phyloP scores from a whole-genome alignment of 1,140 invertebrate genomes.

The Drosophila paulistorum region DNA sequence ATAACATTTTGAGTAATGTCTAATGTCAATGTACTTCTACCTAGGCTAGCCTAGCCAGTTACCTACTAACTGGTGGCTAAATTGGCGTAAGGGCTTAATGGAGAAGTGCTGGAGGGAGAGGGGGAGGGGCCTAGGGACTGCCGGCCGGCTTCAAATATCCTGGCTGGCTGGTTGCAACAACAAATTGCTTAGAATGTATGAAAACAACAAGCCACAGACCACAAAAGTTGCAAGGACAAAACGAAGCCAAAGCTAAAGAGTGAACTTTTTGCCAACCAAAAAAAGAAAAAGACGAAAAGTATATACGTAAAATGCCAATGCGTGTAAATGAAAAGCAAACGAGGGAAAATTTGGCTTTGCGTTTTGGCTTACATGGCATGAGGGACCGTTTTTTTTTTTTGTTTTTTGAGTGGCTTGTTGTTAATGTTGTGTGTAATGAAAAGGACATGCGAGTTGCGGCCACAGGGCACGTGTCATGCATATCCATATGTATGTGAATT shows the following conservation, averaged over 20 bases:
- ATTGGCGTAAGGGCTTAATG: background rate
- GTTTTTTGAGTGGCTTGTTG: constrained; percentile 50
- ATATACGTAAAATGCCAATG: constrained; percentile 37
- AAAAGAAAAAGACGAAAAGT: constrained; percentile 48
- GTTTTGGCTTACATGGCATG: background rate
- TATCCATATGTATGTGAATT: background rate
- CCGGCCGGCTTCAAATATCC: constrained; percentile 49
- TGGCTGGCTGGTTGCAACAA: constrained; percentile 38
- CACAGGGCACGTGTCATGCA: constrained; percentile 27
- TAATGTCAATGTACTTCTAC: constrained; percentile 75
- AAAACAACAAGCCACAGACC: background rate
- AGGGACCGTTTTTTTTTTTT: background rate
- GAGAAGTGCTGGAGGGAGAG: constrained; percentile 1
- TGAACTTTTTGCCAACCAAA: constrained; percentile 47
- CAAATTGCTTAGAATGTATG: constrained; percentile 59
- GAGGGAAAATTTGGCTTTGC: constrained; percentile 13
- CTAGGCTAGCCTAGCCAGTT: constrained; percentile 8
- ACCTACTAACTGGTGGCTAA: background rate
- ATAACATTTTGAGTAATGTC: constrained; percentile 77
- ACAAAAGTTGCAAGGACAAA: constrained; percentile 27
- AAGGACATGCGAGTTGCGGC: constrained; percentile 63
- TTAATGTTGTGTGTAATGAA: constrained; percentile 57
- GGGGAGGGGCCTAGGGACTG: constrained; percentile 5
- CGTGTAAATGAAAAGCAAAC: constrained; percentile 39
- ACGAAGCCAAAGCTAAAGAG: constrained; percentile 46